A percentile compares a stretch with the other conserved stretches of the same genome.
phyloP scores from a whole-genome alignment of 2,113 vertebrate genomes.

The Charina bottae region DNA sequence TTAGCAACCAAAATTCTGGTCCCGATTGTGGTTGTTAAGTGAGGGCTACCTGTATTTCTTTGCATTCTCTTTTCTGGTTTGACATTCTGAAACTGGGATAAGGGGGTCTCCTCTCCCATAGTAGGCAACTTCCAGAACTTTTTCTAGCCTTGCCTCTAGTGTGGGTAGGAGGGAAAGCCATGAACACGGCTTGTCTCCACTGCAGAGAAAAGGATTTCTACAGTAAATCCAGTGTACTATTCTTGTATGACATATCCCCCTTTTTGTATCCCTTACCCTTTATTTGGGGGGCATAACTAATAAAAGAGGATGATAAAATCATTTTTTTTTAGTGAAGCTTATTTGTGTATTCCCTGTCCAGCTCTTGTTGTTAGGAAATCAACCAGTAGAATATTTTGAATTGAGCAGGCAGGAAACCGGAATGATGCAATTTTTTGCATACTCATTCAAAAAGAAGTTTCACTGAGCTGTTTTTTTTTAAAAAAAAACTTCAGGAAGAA shows the following conservation, averaged over 20 bases:
- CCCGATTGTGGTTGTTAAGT: too few species aligned
- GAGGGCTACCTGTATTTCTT: too few species aligned
- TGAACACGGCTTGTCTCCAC: too few species aligned
- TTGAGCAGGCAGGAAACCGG: neutral
- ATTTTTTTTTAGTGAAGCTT: too few species aligned
- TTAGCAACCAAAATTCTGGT: too few species aligned
- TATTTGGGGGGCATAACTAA: conserved; percentile 19
- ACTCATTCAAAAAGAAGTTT: neutral
- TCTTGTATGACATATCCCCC: neutral
- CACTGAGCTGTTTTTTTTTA: neutral
- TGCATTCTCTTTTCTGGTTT: neutral
- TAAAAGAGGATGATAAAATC: conserved; percentile 17
- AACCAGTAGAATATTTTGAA: neutral
- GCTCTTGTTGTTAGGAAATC: neutral
- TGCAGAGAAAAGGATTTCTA: too few species aligned
- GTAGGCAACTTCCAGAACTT: neutral
- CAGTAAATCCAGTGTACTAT: neutral
- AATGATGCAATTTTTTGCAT: neutral
- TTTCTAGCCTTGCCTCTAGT: too few species aligned
- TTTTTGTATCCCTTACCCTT: neutral
- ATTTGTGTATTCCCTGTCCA: neutral
- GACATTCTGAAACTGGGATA: neutral
- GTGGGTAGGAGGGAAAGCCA: too few species aligned
- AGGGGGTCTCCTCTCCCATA: neutral
- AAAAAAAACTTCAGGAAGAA: neutral